Conservation (phyloP, 2,888 invertebrate species). For the Amblyteles armatorius region DNA sequence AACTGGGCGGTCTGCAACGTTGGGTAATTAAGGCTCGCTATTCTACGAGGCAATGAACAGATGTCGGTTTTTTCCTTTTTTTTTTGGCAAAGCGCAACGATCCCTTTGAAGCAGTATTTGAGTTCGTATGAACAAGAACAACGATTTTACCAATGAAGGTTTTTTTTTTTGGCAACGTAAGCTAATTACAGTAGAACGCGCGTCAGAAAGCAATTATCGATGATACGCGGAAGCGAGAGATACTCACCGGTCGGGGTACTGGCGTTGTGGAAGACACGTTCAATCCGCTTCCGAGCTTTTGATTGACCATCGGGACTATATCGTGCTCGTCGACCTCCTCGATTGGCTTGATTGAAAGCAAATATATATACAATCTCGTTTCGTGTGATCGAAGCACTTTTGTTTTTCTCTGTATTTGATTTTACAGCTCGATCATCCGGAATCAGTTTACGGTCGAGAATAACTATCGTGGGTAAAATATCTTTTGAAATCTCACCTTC, state of each 20-base stretch:
- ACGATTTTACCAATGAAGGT: slow-evolving; percentile 36
- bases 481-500: slow-evolving; percentile 46
- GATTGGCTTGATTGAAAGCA: slow-evolving; percentile 59
- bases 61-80: slow-evolving; percentile 27
- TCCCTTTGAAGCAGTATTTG: slow-evolving; percentile 58
- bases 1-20: background rate
- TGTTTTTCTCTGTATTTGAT: background rate
- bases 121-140: slow-evolving; percentile 36
- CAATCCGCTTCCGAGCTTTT: slow-evolving; percentile 68
- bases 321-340: slow-evolving; percentile 76
- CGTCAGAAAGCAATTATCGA: slow-evolving; percentile 65
- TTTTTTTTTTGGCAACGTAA: slow-evolving; percentile 60
- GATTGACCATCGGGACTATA: slow-evolving; percentile 73
- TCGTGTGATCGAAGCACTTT: background rate
- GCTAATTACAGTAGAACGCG: slow-evolving; percentile 66
- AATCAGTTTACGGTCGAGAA: background rate
- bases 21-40: slow-evolving; percentile 38
- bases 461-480: background rate
- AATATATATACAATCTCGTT: background rate
- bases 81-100: slow-evolving; percentile 63
- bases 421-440: background rate
- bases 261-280: slow-evolving; percentile 66
- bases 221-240: slow-evolving; percentile 31
- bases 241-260: slow-evolving; percentile 61
- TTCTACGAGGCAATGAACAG: slow-evolving; percentile 58